phyloP scores from a whole-genome alignment of 1,140 invertebrate species.

The Cherax quadricarinatus region DNA sequence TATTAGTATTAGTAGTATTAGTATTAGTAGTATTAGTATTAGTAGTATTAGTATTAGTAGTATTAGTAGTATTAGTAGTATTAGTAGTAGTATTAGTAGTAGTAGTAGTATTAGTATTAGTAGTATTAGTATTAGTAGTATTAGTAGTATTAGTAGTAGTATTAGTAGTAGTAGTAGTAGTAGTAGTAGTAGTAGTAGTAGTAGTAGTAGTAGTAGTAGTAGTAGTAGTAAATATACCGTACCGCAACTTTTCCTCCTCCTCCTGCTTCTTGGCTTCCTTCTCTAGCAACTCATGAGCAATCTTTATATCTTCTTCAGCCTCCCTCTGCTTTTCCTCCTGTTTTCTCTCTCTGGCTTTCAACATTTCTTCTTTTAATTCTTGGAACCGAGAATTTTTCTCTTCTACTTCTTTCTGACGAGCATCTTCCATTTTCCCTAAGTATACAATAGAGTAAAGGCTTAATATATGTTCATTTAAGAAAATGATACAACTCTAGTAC shows the following conservation, averaged over 20 bases:
- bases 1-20: too few relatives aligned
- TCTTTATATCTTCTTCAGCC: slow-evolving; percentile 1
- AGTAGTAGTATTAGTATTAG: too few relatives aligned
- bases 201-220: not conserved
- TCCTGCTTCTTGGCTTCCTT: slow-evolving; percentile 1
- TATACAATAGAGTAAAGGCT: not conserved
- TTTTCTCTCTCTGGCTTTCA: slow-evolving; percentile 24
- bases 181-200: too few relatives aligned
- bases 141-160: too few relatives aligned
- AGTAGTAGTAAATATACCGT: not conserved
- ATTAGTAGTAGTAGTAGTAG: too few relatives aligned
- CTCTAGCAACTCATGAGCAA: slow-evolving; percentile 8
- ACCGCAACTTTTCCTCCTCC: slow-evolving; percentile 38
- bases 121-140: too few relatives aligned
- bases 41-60: too few relatives aligned
- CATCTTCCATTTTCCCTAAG: slow-evolving; percentile 42
- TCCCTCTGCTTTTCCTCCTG: slow-evolving; percentile 24
- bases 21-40: too few relatives aligned
- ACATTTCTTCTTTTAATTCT: slow-evolving; percentile 42
- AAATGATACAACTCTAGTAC: not conserved
- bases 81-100: too few relatives aligned
- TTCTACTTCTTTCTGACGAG: slow-evolving; percentile 11
- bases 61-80: too few relatives aligned
- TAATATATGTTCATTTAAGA: too few relatives aligned
- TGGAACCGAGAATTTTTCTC: slow-evolving; percentile 28